Percentiles rank a stretch among this genome's conserved stretches.
Conservation (phyloP, 1,140 invertebrate species). For the Coptotermes formosanus region DNA sequence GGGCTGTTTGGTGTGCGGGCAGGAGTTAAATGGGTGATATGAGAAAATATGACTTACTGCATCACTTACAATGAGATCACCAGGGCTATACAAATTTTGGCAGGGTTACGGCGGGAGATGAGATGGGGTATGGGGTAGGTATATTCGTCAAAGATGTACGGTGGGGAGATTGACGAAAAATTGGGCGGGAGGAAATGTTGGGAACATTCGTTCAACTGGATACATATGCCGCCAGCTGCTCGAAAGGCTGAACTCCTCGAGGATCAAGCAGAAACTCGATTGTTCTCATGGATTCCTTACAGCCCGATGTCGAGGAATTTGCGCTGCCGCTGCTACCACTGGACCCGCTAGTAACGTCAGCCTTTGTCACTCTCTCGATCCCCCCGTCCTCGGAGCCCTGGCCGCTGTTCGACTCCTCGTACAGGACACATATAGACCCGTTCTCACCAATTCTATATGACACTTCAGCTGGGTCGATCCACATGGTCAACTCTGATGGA, state of each 20-base stretch:
- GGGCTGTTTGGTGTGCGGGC: background rate
- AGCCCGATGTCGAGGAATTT: conserved; percentile 29
- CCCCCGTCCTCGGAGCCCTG: background rate
- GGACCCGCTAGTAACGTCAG: background rate
- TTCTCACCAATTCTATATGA: conserved; percentile 69
- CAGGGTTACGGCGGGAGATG: conserved; percentile 18
- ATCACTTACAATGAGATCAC: conserved; percentile 22
- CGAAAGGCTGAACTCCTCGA: conserved; percentile 38
- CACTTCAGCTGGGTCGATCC: conserved; percentile 67
- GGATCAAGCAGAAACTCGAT: conserved; percentile 39
- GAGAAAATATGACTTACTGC: background rate
- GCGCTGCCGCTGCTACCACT: conserved; percentile 10
- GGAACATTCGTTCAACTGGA: conserved; percentile 40
- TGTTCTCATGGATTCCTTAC: conserved; percentile 41
- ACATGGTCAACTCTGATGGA: conserved; percentile 65
- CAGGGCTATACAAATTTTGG: background rate
- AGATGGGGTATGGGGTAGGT: background rate
- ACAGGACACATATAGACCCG: conserved; percentile 66
- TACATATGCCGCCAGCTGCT: conserved; percentile 41
- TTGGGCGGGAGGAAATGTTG: background rate
- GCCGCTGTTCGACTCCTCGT: conserved; percentile 46
- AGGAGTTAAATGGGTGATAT: background rate
- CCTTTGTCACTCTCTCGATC: background rate
- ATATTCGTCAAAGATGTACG: conserved; percentile 22
- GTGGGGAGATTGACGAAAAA: conserved; percentile 16